Evolutionary conservation across 2,797 vertebrate genomes (phyloP).

Genomic region (Leptoclinus maculatus): DNA sequence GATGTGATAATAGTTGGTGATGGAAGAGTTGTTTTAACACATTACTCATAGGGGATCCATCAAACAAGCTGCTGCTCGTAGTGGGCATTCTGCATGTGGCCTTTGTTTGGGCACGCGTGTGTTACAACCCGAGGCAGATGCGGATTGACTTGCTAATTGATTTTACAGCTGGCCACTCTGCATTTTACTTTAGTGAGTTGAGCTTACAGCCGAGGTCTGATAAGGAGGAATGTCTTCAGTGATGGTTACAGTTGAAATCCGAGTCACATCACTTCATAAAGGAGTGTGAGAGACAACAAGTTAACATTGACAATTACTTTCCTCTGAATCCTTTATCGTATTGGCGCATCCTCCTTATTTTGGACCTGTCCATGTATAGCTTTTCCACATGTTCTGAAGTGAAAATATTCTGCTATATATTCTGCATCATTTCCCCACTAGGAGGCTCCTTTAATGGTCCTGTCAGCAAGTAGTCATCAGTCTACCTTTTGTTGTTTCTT

Average conservation of each 20-base stretch:
- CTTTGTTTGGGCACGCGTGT: neutral
- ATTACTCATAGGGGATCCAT: neutral
- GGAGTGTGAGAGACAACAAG: neutral
- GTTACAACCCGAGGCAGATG: neutral
- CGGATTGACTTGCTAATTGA: constrained; percentile 14
- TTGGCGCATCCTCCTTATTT: neutral
- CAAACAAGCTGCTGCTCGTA: neutral
- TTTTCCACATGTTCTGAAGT: neutral
- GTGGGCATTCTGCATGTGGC: neutral
- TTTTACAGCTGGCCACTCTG: neutral
- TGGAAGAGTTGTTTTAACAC: neutral
- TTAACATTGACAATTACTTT: neutral
- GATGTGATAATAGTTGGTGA: constrained; percentile 3
- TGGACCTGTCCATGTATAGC: neutral
- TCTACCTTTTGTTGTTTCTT: neutral
- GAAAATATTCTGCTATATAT: neutral
- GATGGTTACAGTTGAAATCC: neutral
- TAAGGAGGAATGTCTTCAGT: no score
- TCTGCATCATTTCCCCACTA: constrained; percentile 4
- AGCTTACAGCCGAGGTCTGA: neutral
- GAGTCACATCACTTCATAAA: neutral
- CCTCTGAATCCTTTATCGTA: neutral
- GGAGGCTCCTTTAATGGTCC: constrained; percentile 6
- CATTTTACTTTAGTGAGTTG: neutral
- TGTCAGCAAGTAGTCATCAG: neutral